Conservation (phyloP, 1,140 invertebrate species). For the Caerostris extrusa region DNA sequence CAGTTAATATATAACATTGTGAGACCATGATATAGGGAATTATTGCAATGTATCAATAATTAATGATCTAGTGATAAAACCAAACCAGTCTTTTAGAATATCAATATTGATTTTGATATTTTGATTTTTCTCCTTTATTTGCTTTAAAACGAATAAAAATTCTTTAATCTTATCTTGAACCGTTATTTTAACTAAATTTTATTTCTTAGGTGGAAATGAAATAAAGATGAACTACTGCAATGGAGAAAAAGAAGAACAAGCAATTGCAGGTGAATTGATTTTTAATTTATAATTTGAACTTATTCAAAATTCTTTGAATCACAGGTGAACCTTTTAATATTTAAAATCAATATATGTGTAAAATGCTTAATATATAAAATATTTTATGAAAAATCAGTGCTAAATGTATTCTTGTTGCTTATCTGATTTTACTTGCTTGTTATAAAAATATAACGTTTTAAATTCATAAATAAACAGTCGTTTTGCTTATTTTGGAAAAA, state of each 20-base stretch:
- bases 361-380: not conserved
- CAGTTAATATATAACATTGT: too few species aligned
- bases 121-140: too few species aligned
- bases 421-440: not conserved
- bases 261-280: not conserved
- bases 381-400: not conserved
- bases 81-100: too few species aligned
- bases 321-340: not conserved
- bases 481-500: too few species aligned
- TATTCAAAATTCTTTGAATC: not conserved
- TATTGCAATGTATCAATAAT: too few species aligned
- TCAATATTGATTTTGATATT: too few species aligned
- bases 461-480: not conserved
- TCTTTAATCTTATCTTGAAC: too few species aligned
- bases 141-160: too few species aligned
- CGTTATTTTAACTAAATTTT: not conserved
- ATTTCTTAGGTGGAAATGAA: not conserved
- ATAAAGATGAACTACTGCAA: slow-evolving; percentile 16
- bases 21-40: too few species aligned
- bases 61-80: too few species aligned
- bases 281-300: not conserved
- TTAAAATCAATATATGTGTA: not conserved
- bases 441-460: not conserved
- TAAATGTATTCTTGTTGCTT: not conserved
- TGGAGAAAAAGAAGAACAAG: not conserved